These are phyloP conservation scores for Desoria tigrina DNA, from an alignment of 2,888 invertebrate species.

Conservation along the genomic window DNA sequence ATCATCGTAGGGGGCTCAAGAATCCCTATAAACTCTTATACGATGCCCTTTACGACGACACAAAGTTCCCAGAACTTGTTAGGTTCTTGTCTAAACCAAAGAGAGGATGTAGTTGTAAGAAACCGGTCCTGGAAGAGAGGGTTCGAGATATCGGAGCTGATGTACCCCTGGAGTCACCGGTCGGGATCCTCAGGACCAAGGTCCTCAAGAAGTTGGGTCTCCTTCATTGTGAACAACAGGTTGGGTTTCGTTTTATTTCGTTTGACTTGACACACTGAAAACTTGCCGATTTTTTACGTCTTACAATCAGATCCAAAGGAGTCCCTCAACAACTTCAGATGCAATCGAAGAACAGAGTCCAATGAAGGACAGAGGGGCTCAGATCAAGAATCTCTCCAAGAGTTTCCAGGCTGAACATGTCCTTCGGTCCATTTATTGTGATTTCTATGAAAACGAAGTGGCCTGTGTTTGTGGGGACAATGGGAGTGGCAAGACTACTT, in stretches of 20 bases:
- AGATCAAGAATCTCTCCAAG: constrained; percentile 25
- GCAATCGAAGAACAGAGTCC: constrained; percentile 18
- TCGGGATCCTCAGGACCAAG: constrained; percentile 16
- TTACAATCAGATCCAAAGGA: constrained; percentile 4
- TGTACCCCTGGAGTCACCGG: constrained; percentile 15
- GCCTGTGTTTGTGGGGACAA: constrained; percentile 26
- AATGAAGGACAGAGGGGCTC: constrained; percentile 23
- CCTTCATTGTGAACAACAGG: too few species aligned
- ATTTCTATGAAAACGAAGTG: constrained; percentile 32
- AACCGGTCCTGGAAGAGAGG: background rate
- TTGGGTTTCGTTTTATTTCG: too few species aligned
- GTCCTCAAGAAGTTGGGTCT: constrained; percentile 19
- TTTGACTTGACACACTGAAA: too few species aligned
- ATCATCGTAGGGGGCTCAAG: constrained; percentile 3
- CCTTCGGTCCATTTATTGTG: constrained; percentile 23
- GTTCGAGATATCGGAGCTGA: constrained; percentile 14
- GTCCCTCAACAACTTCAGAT: background rate
- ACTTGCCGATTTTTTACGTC: too few species aligned
- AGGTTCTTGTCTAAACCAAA: constrained; percentile 6
- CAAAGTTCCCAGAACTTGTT: constrained; percentile 25
- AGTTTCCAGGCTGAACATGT: constrained; percentile 24
- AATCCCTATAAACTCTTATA: constrained; percentile 26
- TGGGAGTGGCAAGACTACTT: constrained; percentile 26
- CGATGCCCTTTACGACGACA: constrained; percentile 31
- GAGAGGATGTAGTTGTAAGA: background rate